Base-by-base conservation (phyloP, 2,113 vertebrate species). In the Apaloderma vittatum region DNA sequence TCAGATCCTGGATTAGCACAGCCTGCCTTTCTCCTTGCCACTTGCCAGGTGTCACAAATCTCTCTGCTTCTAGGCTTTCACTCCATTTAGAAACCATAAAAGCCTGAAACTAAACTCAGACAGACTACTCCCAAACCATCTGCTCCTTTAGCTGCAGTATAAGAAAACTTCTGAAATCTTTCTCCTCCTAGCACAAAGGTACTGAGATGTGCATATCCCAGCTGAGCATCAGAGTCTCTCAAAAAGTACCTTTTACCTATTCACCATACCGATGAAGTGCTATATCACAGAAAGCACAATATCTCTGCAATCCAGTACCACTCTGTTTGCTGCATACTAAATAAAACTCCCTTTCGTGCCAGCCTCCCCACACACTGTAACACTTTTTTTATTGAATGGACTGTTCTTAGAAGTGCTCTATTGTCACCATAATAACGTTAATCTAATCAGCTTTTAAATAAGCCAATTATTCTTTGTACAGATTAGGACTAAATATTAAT, bases 361-460 rank as follows among this genome's bases (percentile, higher is more conserved):
- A 58, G 4, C 48, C 46, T 43, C 11, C 12, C 37, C 43, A 62
- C 3, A 6, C 20, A 63, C 21, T 57, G 6, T 59, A 67, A 40
- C 46, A 34, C 58, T 95, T 12, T 97, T 58, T 58, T 22, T 95
- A 98, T 96, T 61, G 66, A 92, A 97, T 81, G 61, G 54, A 58
- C 88, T 93, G 70, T 96, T 76, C 96, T 98, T 97, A 97, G 95
- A 98, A 95, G 63, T 90, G 76, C 75, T 97, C 55, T 97, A 97
- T 98, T 98, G 97, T 98, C 94, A 97, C 91, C 74, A 96, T 96
- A 98, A 98, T 93, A 97, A 94, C 90, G 97, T 95, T 97, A 97
- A 93, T 95, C 76, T 98, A 98, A 98, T 98, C 96, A 97, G 82
- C 93, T 97, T 98, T 98, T 95, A 94, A 97, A 93, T 98, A 97